Base-by-base conservation (phyloP, 2,888 invertebrate species). In the Arge pagana region DNA sequence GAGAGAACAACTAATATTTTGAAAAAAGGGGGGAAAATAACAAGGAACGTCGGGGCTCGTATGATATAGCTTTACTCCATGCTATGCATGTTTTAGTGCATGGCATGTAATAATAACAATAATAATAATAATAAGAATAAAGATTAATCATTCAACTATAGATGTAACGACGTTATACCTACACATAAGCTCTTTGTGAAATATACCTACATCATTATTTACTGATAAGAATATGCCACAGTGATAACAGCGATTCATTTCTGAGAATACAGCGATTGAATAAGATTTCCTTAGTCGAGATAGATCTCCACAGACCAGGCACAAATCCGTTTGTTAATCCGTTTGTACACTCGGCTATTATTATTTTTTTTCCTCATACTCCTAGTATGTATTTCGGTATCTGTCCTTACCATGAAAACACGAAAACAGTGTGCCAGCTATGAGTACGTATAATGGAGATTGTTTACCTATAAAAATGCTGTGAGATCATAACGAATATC, bases 1-100 rank as follows among this genome's bases (percentile, higher is more conserved):
- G 36, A 13, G 13, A 13, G 11, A n/a, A n/a, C n/a, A n/a, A n/a
- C n/a, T n/a, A n/a, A n/a, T n/a, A n/a, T n/a, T n/a, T n/a, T n/a
- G n/a, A n/a, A n/a, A n/a, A n/a, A 24, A 19, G 19, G 28, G 30
- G 49, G 36, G 40, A 53, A 37, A 48, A n/a, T n/a, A n/a, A n/a
- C n/a, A n/a, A n/a, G n/a, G n/a, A n/a, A n/a, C n/a, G n/a, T n/a
- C n/a, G n/a, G 19, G 40, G 49, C 52, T 50, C 57, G 48, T 58
- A 54, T 51, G 50, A 56, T 56, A 30, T 60, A 64, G 61, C 58
- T 65, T 66, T 67, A 67, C 62, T 59, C 60, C 63, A 54, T 35
- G 58, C 67, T 71, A 65, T 73, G 74, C 74, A 72, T 76, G 74
- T 76, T 76, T 76, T 76, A 76, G 68, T 74, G 75, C 72, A 74